Evolutionary conservation across 2,797 vertebrate species (phyloP).

Genomic region (Knipowitschia caucasica): DNA sequence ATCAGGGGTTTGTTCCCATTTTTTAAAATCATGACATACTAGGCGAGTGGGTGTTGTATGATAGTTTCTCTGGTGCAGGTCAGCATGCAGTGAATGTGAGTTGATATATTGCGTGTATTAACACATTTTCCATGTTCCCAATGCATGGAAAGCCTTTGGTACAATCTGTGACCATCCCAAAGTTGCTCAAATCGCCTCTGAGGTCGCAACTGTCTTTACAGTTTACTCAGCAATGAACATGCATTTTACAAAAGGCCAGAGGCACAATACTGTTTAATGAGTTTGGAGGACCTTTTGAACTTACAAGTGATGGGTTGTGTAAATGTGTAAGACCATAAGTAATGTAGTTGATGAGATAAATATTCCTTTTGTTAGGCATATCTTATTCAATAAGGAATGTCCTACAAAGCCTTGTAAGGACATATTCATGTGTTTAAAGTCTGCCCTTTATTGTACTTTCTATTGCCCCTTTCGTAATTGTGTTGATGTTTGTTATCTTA

Average conservation of each 20-base stretch:
- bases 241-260: constrained; percentile 63
- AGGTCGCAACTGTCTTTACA: constrained; percentile 58
- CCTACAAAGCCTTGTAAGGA: constrained; percentile 62
- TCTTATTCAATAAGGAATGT: constrained; percentile 66
- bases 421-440: constrained; percentile 58
- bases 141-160: constrained; percentile 62
- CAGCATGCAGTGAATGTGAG: constrained; percentile 68
- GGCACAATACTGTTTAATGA: constrained; percentile 67
- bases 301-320: constrained; percentile 59
- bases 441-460: constrained; percentile 57
- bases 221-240: constrained; percentile 60
- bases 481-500: constrained; percentile 60
- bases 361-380: constrained; percentile 58
- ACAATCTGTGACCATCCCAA: constrained; percentile 63
- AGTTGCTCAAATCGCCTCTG: constrained; percentile 60
- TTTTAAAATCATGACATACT: constrained; percentile 40
- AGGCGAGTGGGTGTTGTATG: constrained; percentile 28
- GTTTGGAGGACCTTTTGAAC: constrained; percentile 57
- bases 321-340: constrained; percentile 60
- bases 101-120: constrained; percentile 58
- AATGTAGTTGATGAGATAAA: constrained; percentile 54
- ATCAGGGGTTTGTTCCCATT: constrained; percentile 54
- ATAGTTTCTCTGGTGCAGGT: constrained; percentile 57
- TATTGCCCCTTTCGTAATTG: constrained; percentile 44
- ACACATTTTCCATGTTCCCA: constrained; percentile 60